Evolutionary conservation across 2,797 vertebrate species (phyloP), one percentile per base, ranked within the genome.

Genomic region (Netta rufina): DNA sequence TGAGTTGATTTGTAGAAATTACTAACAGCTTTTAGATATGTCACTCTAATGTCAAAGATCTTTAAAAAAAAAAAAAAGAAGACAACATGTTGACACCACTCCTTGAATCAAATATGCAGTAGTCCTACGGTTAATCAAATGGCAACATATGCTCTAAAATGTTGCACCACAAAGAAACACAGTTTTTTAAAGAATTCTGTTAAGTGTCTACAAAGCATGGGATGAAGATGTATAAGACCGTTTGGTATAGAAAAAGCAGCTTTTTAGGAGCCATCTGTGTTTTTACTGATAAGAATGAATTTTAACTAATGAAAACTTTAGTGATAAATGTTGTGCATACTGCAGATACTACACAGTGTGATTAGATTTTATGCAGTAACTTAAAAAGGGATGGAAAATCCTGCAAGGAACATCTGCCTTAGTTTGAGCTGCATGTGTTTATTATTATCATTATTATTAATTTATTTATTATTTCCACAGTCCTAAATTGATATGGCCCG

Each of bases 201-300:
- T 69, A 32, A 54, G 32, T 69, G 45, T 32, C 67, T 94, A 72
- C 22, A 36, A 57, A 83, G 18, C 4, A 1, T 22, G 39, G 83
- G 78, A 60, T 85, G 58, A 89, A 81, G 82, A 81, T 72, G 11
- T 84, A 64, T 70, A 67, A 70, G 72, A 60, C 24, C 47, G 21
- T 80, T 91, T 87, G 33, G 21, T 81, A 62, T 5, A 56, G 49
- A 92, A 93, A 65, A 47, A 66, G 33, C 14, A 0, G 14, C 62
- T 84, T 88, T 88, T 94, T 78, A 86, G 76, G 90, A 94, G 32
- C 70, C 91, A 93, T 91, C 87, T 92, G 91, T 91, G 73, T 39
- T 92, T 95, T 92, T 79, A 92, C 53, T 75, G 66, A 88, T 82
- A 74, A 84, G 73, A 88, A 91, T 66, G 51, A 88, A 86, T 92